Evolutionary conservation across 2,113 vertebrate genomes (phyloP), one percentile per base, ranked within the genome.

Genomic region (Cebidichthys violaceus): DNA sequence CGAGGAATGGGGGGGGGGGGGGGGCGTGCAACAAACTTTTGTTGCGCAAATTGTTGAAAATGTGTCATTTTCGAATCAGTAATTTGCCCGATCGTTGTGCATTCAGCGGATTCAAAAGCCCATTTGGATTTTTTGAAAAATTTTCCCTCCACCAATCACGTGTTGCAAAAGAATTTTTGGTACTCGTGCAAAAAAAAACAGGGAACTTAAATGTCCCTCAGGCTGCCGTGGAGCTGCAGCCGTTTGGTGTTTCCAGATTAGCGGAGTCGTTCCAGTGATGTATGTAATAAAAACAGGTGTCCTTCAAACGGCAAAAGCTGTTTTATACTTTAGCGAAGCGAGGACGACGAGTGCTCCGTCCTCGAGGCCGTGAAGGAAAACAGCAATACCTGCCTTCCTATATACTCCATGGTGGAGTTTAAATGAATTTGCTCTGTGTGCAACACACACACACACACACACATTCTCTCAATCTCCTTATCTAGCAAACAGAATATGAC

Each of bases 401-500:
- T 33, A 33, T 60, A 83, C 22, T 33, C 65, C 31, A 13, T 15
- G 24, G 70, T 83, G 31, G 15, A 72, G 73, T 87, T 64, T 80
- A 71, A 83, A 89, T 82, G 70, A 87, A 89, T 88, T 77, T 81
- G 65, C 79, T 83, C 68, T 70, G 43, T 17, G 18, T 31, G 27
- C 45, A 74, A 33, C 43, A 74, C 27, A 47, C 59, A 61, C 50
- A 68, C 24, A 54, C 45, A 74, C 61, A 74, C 70, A 80, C 15
- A 77, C 62, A 66, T 50, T 24, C 75, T 68, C 86, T 41, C 79
- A 84, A 77, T 89, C 85, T 92, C 85, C 88, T 88, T 90, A 92
- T 90, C 91, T 85, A 83, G 89, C 86, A 88, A 92, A 91, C 92
- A 89, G 83, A 91, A 90, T 70, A 85, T 90, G 89, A 91, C 91